Evolutionary conservation across 2,113 vertebrate species (phyloP), one percentile per base, ranked within the genome.

Genomic region (Apeltes quadracus): DNA sequence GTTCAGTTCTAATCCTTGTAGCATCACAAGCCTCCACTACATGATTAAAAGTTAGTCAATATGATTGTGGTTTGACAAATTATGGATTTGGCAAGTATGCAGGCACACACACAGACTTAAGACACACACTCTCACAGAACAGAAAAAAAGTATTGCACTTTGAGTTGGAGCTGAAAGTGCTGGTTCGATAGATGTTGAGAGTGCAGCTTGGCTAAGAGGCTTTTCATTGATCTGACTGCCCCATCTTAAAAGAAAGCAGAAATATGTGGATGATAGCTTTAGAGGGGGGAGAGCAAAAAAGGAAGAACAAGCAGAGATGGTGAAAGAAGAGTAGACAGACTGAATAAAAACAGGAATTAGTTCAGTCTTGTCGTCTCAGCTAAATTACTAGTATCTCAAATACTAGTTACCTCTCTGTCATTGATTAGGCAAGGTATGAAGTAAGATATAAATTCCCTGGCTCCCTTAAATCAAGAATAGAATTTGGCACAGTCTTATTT

Each of bases 141-240:
- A 48, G 54, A 22, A 75, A 22, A 75, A 61, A 76, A 61, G 66
- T 78, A 63, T 64, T 71, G 61, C 75, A 69, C 69, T 72, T 81
- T 84, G 41, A 61, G 76, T 69, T 22, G 10, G 25, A 58, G 27
- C 61, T 79, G 50, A 79, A 82, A 84, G 82, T 69, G 50, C 57
- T 27, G 9, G 77, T 71, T 86, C 72, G 16, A 89, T 84, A 75
- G 65, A 70, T 68, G 79, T 84, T 84, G 44, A 69, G 61, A 74
- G 78, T 62, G 55, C 69, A 67, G 67, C 66, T 25, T 1, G 2
- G 73, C 82, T 89, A 85, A 89, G 44, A 87, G 83, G 76, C 64
- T 87, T 65, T 78, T 75, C 68, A 89, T 89, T 72, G 87, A 89
- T 87, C 67, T 46, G 66, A 56, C 80, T 75, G 72, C 61, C 3